These are phyloP conservation scores for Sphaerophoria taeniata DNA, from an alignment of 2,888 invertebrate species.

Conservation along the genomic window DNA sequence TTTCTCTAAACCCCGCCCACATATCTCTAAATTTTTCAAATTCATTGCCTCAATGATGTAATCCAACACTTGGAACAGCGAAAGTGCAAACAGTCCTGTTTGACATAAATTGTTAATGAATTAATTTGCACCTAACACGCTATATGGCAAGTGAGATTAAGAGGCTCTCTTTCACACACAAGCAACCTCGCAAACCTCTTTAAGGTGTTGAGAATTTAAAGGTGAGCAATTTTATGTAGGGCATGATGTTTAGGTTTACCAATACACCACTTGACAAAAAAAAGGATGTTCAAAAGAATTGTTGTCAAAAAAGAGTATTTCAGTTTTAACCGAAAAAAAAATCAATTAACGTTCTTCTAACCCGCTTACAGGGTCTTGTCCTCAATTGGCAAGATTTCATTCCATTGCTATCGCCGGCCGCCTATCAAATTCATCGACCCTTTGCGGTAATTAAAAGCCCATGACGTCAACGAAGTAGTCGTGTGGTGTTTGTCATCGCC, in stretches of 20 bases:
- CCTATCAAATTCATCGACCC: constrained; percentile 53
- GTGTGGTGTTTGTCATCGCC: too few relatives aligned
- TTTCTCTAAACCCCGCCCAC: not conserved
- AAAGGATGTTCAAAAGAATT: too few relatives aligned
- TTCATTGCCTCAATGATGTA: constrained; percentile 43
- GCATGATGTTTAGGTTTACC: not conserved
- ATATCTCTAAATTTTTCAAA: constrained; percentile 12
- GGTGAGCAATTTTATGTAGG: constrained; percentile 12
- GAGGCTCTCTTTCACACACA: not conserved
- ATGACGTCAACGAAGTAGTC: constrained; percentile 53
- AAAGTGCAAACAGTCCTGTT: constrained; percentile 36
- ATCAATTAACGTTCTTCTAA: not conserved
- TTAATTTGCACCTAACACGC: constrained; percentile 47
- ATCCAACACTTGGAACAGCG: constrained; percentile 17
- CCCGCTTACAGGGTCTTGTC: not conserved
- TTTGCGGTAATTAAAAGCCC: constrained; percentile 49
- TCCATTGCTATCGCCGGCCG: constrained; percentile 20
- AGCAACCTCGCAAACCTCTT: constrained; percentile 1
- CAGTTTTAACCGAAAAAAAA: too few relatives aligned
- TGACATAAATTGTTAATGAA: constrained; percentile 30
- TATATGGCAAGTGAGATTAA: not conserved
- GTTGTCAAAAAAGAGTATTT: too few relatives aligned
- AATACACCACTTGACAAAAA: constrained; percentile 7
- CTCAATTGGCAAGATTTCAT: constrained; percentile 26
- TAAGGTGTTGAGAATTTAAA: constrained; percentile 30